phyloP scores from a whole-genome alignment of 2,888 invertebrate species.

The Caradrina clavipalpis region DNA sequence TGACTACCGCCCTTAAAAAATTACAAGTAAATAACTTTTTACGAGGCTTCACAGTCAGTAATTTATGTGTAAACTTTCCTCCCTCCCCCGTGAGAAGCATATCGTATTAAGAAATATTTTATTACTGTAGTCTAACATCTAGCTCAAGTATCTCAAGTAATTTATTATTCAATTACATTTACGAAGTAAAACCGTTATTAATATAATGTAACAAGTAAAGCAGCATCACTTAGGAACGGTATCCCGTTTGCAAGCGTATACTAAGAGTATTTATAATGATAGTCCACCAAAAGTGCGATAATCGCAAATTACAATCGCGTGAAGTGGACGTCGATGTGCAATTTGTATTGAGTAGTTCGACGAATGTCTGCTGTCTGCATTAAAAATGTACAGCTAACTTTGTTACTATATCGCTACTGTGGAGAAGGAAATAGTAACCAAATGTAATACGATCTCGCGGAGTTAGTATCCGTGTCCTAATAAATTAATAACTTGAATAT shows the following conservation, averaged over 20 bases:
- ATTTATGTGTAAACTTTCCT: slow-evolving; percentile 10
- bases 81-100: not conserved
- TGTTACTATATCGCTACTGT: slow-evolving; percentile 3
- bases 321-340: slow-evolving; percentile 17
- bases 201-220: slow-evolving; percentile 41
- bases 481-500: slow-evolving; percentile 24
- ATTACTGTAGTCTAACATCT: slow-evolving; percentile 6
- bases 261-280: slow-evolving; percentile 39
- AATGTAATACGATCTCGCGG: slow-evolving; percentile 29
- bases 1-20: slow-evolving; percentile 32
- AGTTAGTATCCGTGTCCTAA: slow-evolving; percentile 13
- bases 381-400: slow-evolving; percentile 31
- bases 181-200: slow-evolving; percentile 44
- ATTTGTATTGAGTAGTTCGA: slow-evolving; percentile 31
- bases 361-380: slow-evolving; percentile 7
- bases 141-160: slow-evolving; percentile 15
- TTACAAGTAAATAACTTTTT: slow-evolving; percentile 11
- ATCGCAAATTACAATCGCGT: slow-evolving; percentile 32
- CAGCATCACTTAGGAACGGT: slow-evolving; percentile 36
- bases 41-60: slow-evolving; percentile 6
- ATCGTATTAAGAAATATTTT: slow-evolving; percentile 12
- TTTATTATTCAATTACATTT: slow-evolving; percentile 55
- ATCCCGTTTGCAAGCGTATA: slow-evolving; percentile 17
- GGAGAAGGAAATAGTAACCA: slow-evolving; percentile 30
- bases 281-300: slow-evolving; percentile 37